Conservation (phyloP, 1,140 invertebrate genomes). For the Cydia amplana region DNA sequence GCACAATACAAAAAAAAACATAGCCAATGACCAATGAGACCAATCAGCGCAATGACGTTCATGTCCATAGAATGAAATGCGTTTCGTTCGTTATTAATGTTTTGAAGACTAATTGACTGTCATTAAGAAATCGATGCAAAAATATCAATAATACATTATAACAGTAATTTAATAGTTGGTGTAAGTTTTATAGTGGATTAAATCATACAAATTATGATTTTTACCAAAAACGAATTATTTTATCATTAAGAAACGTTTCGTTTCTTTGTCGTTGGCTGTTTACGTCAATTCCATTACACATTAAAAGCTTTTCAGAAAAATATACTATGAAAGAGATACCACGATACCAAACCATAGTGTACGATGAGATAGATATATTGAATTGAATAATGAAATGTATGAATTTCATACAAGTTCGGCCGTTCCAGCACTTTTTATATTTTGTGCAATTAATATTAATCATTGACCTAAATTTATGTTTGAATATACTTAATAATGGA, state of each 20-base stretch:
- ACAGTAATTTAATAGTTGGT: too few species aligned
- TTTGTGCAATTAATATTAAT: constrained; percentile 37
- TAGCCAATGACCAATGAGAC: not conserved
- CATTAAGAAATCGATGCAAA: too few species aligned
- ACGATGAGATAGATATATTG: constrained; percentile 39
- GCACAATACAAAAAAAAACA: not conserved
- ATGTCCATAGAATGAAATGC: too few species aligned
- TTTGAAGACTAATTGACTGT: too few species aligned
- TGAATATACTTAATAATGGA: constrained; percentile 40
- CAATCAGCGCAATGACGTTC: not conserved
- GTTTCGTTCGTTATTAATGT: too few species aligned
- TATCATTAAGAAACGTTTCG: not conserved
- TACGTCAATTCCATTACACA: not conserved
- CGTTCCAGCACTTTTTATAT: constrained; percentile 47
- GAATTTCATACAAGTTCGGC: constrained; percentile 53
- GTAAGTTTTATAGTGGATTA: too few species aligned
- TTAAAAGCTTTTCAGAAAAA: not conserved
- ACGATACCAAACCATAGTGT: constrained; percentile 31
- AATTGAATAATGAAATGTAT: constrained; percentile 41
- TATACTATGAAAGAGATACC: constrained; percentile 33
- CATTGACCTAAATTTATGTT: constrained; percentile 41
- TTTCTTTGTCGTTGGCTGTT: not conserved
- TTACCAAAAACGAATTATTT: not conserved
- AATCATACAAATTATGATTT: too few species aligned
- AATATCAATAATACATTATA: too few species aligned